Evolutionary conservation across 2,888 invertebrate genomes (phyloP), one percentile per base, ranked within the genome.

Genomic region (Stramonita haemastoma): DNA sequence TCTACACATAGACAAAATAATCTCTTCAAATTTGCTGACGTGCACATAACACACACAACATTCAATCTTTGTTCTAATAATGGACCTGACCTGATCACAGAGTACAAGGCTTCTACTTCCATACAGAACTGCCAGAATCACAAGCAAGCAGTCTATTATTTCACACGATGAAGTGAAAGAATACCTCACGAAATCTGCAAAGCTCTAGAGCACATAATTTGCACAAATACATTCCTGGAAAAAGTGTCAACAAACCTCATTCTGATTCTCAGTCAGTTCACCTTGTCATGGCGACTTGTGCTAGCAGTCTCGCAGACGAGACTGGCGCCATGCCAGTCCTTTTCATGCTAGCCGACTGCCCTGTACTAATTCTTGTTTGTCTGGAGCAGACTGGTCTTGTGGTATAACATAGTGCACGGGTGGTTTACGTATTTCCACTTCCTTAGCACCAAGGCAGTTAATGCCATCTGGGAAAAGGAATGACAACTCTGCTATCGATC

Each of bases 321-420:
- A 83, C 88, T 88, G 88, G 88, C 88, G 66, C 79, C 46, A 79
- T 88, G 88, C 88, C 88, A 88, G 88, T 57, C 66, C 83, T 66
- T 66, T 83, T 83, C 57, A 56, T 81, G 70, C 36, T 66, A 29
- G 22, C 66, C 34, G 88, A 19, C 88, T 83, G 81, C 22, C 81
- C 46, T 83, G 46, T 6, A 36, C 81, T 83, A 83, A 36, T 83
- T 83, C 88, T 34, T 17, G 83, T 36, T 79, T 34, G n/a, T 66
- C 66, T 66, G 34, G 46, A 81, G 36, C 29, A 56, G 87, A 22
- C 32, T 77, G 13, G 19, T 83, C 22, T 46, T 46, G 22, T 36
- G 36, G 26, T 26, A 46, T 83, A 29, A 83, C 56, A 79, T 56
- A 57, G n/a, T 77, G 36, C 88, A n/a, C 36, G 83, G 83, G 83